Evolutionary conservation across 2,888 invertebrate genomes (phyloP).

Genomic region (Syrista parreyssii): DNA sequence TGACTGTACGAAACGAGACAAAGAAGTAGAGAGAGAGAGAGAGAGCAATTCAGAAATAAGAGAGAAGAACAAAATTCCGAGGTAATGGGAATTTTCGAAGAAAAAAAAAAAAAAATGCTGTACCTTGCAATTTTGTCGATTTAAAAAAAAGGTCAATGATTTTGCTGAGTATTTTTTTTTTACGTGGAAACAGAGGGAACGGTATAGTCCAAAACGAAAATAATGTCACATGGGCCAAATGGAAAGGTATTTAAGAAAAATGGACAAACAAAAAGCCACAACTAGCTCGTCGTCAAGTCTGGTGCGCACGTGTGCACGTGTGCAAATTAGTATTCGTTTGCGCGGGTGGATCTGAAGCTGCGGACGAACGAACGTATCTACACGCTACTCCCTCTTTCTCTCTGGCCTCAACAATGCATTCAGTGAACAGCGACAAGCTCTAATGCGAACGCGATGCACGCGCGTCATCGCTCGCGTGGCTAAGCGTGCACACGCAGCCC

Average conservation of each 20-base stretch:
- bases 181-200: neutral
- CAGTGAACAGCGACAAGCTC: constrained; percentile 33
- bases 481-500: neutral
- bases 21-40: neutral
- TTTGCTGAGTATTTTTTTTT: neutral
- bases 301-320: neutral
- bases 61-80: neutral
- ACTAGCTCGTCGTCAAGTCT: neutral
- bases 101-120: neutral
- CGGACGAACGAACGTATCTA: constrained; percentile 39
- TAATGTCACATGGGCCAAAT: neutral
- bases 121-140: neutral
- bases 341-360: constrained; percentile 33
- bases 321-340: constrained; percentile 50
- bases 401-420: constrained; percentile 28
- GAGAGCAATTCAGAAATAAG: neutral
- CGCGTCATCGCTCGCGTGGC: constrained; percentile 28
- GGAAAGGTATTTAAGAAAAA: neutral
- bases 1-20: neutral
- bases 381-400: constrained; percentile 28
- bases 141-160: neutral
- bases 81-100: neutral
- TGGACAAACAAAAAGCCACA: neutral
- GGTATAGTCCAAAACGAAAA: neutral
- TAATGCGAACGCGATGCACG: constrained; percentile 33